Evolutionary conservation across 92 coral and sea anemone species (phyloP).

Genomic region (Siderastrea radians): DNA sequence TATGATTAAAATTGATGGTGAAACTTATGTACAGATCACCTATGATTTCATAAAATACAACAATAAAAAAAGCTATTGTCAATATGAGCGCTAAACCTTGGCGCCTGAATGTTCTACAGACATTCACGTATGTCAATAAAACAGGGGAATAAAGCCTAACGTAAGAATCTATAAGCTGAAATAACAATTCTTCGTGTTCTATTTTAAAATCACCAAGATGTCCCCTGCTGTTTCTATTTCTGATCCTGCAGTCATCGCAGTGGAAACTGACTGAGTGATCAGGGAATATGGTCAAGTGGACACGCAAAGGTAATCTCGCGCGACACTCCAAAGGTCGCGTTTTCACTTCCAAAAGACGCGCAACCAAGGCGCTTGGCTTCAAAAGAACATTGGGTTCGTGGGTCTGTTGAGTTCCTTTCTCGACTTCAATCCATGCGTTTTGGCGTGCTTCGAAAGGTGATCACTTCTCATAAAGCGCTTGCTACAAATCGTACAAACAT

Average conservation of each 20-base stretch:
- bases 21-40: neutral
- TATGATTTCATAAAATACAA: constrained; percentile 17
- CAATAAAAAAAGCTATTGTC: constrained; percentile 7
- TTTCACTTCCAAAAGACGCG: neutral
- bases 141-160: constrained; percentile 2
- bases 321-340: neutral
- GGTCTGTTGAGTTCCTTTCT: constrained; percentile 79
- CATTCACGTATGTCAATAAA: constrained; percentile 4
- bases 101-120: neutral
- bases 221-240: constrained; percentile 16
- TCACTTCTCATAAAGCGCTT: constrained; percentile 96
- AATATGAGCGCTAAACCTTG: no score
- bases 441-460: constrained; percentile 90
- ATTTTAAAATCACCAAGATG: neutral
- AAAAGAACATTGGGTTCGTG: constrained; percentile 87
- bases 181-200: constrained; percentile 14
- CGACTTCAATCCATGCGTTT: constrained; percentile 79
- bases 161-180: constrained; percentile 13
- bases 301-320: constrained; percentile 29
- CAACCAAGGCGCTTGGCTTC: constrained; percentile 34
- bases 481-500: constrained; percentile 83
- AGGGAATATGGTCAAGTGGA: neutral
- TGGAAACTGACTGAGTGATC: neutral
- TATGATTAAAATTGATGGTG: constrained; percentile 17
- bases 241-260: neutral